Conservation (phyloP, 2,113 vertebrate genomes). For the Campylomormyrus tamandua region DNA sequence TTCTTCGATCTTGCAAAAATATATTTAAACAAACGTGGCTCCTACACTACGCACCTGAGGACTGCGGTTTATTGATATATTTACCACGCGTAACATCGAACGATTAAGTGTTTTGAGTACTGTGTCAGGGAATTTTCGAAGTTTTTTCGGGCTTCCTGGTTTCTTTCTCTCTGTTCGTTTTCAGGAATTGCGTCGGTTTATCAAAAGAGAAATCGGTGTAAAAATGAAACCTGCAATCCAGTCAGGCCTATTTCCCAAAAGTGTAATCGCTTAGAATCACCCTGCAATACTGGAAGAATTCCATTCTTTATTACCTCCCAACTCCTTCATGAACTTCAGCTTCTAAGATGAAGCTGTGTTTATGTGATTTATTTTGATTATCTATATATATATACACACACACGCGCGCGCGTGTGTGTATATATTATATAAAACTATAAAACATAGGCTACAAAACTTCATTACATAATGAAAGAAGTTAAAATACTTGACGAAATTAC, state of each 20-base stretch:
- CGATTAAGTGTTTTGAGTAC: neutral
- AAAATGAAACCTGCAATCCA: neutral
- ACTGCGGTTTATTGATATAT: neutral
- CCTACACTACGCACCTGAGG: neutral
- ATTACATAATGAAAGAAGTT: neutral
- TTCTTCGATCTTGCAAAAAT: neutral
- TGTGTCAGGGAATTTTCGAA: conserved; percentile 8
- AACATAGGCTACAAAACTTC: neutral
- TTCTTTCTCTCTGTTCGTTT: neutral
- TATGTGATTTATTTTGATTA: neutral
- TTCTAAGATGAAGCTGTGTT: neutral
- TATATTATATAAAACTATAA: neutral
- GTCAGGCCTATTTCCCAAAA: neutral
- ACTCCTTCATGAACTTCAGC: neutral
- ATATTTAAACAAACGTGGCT: neutral
- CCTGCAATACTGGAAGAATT: neutral
- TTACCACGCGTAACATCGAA: neutral
- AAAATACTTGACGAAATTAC: neutral
- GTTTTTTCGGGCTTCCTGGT: conserved; percentile 11
- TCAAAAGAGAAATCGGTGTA: neutral
- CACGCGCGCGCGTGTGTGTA: accelerated
- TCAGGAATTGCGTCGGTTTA: neutral
- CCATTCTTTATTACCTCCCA: neutral
- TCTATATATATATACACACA: neutral
- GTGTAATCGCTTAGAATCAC: neutral